A percentile compares a stretch with the other conserved stretches of the same genome.
phyloP scores from a whole-genome alignment of 2,888 invertebrate genomes.

The Drymonia ruficornis region DNA sequence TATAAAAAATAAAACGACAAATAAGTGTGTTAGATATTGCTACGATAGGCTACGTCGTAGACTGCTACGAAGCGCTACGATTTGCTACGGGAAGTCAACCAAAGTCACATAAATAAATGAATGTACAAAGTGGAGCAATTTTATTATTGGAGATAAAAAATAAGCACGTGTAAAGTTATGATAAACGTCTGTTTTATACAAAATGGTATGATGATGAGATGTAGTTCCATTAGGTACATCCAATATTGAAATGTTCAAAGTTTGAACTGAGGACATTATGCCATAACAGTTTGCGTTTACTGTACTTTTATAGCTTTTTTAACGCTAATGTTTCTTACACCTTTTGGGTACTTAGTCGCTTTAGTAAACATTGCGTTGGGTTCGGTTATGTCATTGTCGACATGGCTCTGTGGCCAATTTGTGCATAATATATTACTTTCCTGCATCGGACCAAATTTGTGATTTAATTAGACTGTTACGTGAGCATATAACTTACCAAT shows the following conservation, averaged over 20 bases:
- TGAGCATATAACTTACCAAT: no score
- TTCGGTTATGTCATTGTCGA: constrained; percentile 31
- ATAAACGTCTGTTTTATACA: neutral
- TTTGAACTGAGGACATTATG: constrained; percentile 17
- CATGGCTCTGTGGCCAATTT: constrained; percentile 50
- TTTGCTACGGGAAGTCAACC: neutral
- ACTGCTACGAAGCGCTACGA: constrained; percentile 13
- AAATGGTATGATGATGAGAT: neutral
- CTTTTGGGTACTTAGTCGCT: constrained; percentile 20
- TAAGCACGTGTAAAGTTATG: neutral
- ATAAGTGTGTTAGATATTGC: constrained; percentile 18
- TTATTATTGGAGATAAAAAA: no score
- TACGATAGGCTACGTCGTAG: constrained; percentile 27
- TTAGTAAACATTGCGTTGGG: constrained; percentile 31
- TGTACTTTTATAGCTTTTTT: constrained; percentile 15
- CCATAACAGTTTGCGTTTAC: neutral
- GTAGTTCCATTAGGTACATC: neutral
- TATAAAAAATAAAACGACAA: neutral
- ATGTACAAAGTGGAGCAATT: no score
- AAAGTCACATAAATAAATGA: no score
- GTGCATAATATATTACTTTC: constrained; percentile 61
- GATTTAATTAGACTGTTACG: constrained; percentile 48
- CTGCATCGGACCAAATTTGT: constrained; percentile 51
- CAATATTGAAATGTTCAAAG: constrained; percentile 8
- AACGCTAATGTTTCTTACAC: constrained; percentile 14